Conservation (phyloP, 2,113 vertebrate genomes). For the Centrocercus urophasianus region DNA sequence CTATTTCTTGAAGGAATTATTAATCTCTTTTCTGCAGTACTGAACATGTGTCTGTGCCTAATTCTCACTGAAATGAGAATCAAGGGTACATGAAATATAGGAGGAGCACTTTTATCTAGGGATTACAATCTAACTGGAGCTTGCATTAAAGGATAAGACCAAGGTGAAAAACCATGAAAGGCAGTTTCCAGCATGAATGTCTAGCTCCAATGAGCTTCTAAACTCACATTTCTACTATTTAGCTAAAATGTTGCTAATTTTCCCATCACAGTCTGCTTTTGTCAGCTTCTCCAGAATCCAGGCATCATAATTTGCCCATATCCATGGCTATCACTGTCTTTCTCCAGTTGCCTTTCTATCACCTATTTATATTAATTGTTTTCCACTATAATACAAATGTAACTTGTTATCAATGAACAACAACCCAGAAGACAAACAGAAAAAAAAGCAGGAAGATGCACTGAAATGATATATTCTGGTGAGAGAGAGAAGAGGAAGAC, state of each 20-base stretch:
- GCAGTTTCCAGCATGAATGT: not conserved
- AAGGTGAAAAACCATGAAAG: not conserved
- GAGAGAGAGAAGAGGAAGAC: not conserved
- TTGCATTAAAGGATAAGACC: not conserved
- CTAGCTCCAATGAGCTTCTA: not conserved
- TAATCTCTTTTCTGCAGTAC: not conserved
- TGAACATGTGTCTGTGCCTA: rapidly evolving
- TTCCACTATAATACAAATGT: not conserved
- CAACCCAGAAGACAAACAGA: not conserved
- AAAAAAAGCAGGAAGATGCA: not conserved
- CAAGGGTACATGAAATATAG: not conserved
- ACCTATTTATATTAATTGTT: not conserved
- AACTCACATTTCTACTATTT: not conserved
- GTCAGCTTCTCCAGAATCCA: not conserved
- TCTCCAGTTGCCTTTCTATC: not conserved
- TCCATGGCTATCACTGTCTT: not conserved
- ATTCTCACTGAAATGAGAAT: not conserved
- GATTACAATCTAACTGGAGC: not conserved
- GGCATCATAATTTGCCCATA: not conserved
- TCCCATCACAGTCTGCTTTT: not conserved
- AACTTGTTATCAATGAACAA: not conserved
- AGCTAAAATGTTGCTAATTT: not conserved
- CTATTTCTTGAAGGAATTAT: not conserved
- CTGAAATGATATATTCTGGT: not conserved
- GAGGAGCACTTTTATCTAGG: not conserved